Percentiles rank a stretch among this genome's conserved stretches.
phyloP scores from a whole-genome alignment of 1,140 invertebrate species.

The Megalopta genalis region DNA sequence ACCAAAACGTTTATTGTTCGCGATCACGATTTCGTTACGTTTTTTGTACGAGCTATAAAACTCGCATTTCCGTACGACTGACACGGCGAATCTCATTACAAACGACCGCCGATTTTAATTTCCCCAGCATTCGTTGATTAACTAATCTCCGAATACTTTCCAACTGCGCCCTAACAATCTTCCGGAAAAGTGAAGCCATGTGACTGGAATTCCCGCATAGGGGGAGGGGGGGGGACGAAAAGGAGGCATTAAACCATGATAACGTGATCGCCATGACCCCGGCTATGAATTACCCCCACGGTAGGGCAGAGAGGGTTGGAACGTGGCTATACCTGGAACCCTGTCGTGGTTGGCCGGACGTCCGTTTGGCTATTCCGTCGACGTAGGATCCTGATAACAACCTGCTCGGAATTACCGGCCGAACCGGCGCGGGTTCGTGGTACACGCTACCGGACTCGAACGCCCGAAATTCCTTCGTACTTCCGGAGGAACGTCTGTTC shows the following conservation, averaged over 20 bases:
- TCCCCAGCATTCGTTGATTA: neutral
- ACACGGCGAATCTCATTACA: neutral
- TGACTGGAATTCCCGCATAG: constrained; percentile 14
- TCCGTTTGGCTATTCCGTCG: constrained; percentile 59
- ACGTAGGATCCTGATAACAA: constrained; percentile 47
- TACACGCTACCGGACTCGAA: constrained; percentile 44
- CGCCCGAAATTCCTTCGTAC: constrained; percentile 48
- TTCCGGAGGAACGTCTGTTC: constrained; percentile 23
- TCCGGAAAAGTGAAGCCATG: constrained; percentile 19
- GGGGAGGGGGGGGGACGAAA: neutral
- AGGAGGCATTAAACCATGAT: constrained; percentile 63
- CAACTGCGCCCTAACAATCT: neutral
- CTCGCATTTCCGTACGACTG: neutral
- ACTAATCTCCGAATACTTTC: constrained; percentile 3
- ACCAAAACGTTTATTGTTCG: neutral
- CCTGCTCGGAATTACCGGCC: constrained; percentile 47
- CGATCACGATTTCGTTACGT: too few species aligned
- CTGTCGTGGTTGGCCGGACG: constrained; percentile 45
- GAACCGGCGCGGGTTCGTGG: constrained; percentile 13
- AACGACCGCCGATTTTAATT: neutral
- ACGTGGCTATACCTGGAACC: constrained; percentile 38
- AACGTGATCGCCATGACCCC: constrained; percentile 53
- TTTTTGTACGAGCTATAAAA: neutral
- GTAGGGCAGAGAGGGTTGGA: constrained; percentile 6
- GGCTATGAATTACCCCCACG: constrained; percentile 54